Base-by-base conservation (phyloP, 2,888 invertebrate species). In the Dolichopus griseipennis region DNA sequence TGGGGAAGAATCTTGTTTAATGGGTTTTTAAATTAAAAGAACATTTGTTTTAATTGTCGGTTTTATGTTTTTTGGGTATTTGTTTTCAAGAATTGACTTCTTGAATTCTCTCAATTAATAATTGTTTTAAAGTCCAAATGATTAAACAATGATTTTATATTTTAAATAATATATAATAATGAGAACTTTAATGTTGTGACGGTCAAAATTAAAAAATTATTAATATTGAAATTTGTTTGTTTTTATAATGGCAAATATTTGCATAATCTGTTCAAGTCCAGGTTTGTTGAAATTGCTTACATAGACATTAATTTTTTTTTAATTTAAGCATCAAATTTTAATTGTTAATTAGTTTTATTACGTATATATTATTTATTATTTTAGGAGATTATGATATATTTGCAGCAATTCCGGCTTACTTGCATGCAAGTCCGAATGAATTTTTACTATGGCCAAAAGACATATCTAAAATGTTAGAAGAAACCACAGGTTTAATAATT, bases 401-500 rank as follows among this genome's bases (percentile, higher is more conserved):
- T 70, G 75, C 76, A 20, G 77, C 77, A 70, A 81, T 81, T 64
- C 81, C 81, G 7, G 76, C 77, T n/a, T 81, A 78, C 72, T 72
- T 81, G 66, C 81, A 81, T 70, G 78, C 77, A 34, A 76, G 75
- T 52, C 75, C 76, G 3, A 78, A 79, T 71, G 81, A 81, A 66
- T 78, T 76, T 73, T 73, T 77, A 20, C 74, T 77, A 34, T 81
- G 79, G 78, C 78, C 78, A 62, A 77, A 78, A 66, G 78, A 78
- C 6, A 80, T 81, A 6, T 76, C 75, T 67, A 72, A 75, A 64
- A 66, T 81, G 34, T 71, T 81, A 2, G 78, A 79, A 66, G 81
- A 81, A 69, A 79, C 78, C 4, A 79, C 80, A 2, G 81, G 81
- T 65, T 71, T 81, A 6, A 76, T 76, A 72, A 81, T 81, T 73